Percentiles rank a stretch among this genome's conserved stretches.
Conservation (phyloP, 2,797 vertebrate species). For the Channa striata region DNA sequence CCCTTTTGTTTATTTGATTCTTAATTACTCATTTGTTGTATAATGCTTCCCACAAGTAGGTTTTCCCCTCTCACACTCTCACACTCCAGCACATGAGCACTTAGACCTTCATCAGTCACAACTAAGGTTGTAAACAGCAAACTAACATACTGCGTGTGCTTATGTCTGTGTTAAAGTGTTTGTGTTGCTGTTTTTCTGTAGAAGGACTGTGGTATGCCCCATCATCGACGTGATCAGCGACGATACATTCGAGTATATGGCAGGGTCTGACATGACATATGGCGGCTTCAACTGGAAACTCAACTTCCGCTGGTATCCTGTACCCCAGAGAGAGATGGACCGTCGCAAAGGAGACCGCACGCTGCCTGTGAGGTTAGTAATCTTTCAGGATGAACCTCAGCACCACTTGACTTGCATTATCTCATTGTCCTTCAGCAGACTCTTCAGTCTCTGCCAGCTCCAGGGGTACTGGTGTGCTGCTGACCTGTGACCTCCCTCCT, state of each 20-base stretch:
- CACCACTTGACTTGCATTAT: neutral
- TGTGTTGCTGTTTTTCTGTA: slow-evolving; percentile 35
- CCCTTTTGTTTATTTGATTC: slow-evolving; percentile 67
- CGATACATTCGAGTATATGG: slow-evolving; percentile 99
- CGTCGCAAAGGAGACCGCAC: slow-evolving; percentile 97
- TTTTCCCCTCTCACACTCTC: neutral
- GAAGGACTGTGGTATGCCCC: slow-evolving; percentile 81
- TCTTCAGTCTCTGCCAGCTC: slow-evolving; percentile 1
- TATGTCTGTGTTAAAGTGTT: neutral
- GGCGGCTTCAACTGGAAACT: slow-evolving; percentile 99
- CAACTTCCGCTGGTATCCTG: slow-evolving; percentile 98
- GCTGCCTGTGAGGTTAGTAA: slow-evolving; percentile 88
- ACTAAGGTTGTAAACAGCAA: slow-evolving; percentile 6
- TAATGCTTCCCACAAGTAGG: slow-evolving; percentile 45
- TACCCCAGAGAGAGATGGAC: slow-evolving; percentile 98
- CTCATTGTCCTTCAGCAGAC: neutral
- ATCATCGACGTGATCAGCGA: slow-evolving; percentile 92
- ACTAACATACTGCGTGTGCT: neutral
- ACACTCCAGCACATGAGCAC: slow-evolving; percentile 21
- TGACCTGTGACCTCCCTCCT: slow-evolving; percentile 13
- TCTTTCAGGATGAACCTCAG: neutral
- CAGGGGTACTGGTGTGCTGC: slow-evolving; percentile 3
- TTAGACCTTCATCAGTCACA: slow-evolving; percentile 29
- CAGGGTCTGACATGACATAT: slow-evolving; percentile 98
- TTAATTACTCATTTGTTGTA: slow-evolving; percentile 66